Evolutionary conservation across 2,797 vertebrate genomes (phyloP).

Genomic region (Propithecus deckenii): DNA sequence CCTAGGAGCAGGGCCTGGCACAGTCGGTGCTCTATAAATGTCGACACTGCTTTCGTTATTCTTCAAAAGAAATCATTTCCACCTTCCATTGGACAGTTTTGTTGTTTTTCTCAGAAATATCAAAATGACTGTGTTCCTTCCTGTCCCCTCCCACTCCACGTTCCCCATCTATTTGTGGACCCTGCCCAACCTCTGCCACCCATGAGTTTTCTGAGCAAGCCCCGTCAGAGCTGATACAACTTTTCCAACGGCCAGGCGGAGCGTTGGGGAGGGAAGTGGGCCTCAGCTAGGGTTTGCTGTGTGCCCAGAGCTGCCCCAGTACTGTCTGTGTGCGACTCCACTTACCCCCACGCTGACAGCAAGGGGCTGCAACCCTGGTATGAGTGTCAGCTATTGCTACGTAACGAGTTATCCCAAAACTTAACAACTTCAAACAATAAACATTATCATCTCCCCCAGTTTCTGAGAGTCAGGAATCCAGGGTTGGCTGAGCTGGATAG

Average conservation of each 20-base stretch:
- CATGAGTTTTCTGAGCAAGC: background rate
- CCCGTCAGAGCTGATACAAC: rapidly evolving
- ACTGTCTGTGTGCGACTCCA: background rate
- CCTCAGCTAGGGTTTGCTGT: background rate
- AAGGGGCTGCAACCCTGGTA: background rate
- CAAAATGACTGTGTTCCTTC: background rate
- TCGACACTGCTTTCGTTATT: rapidly evolving
- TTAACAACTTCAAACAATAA: background rate
- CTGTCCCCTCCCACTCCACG: too few species aligned
- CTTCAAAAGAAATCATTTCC: background rate
- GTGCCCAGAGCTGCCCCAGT: rapidly evolving
- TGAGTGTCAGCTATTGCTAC: background rate
- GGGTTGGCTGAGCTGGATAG: background rate
- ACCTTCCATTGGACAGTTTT: background rate
- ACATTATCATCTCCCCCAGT: background rate
- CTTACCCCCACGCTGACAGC: background rate
- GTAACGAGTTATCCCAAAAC: background rate
- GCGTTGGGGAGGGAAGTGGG: background rate
- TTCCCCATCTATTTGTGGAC: background rate
- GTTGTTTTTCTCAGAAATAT: background rate
- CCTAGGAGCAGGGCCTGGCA: background rate
- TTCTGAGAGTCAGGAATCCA: background rate
- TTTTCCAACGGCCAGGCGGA: rapidly evolving
- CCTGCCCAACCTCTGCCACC: background rate
- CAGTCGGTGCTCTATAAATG: too few species aligned